These are phyloP conservation scores for Magallana angulata DNA, from an alignment of 1,140 invertebrate genomes.

Conservation along the genomic window DNA sequence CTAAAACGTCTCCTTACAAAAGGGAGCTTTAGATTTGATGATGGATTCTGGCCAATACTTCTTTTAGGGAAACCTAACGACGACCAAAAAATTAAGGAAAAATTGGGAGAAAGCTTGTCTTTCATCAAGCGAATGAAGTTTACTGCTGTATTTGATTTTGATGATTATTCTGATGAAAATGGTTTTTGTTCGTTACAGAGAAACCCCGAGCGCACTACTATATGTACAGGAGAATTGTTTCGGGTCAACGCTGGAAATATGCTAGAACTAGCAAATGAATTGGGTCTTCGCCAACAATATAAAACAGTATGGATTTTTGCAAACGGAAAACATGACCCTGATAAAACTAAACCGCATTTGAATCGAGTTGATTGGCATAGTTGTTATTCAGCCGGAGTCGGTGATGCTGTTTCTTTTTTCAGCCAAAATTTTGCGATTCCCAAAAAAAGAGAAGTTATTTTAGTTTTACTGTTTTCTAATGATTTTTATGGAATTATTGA, in stretches of 20 bases:
- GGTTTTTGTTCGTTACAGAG: constrained; percentile 20
- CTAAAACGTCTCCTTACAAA: constrained; percentile 7
- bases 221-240: constrained; percentile 43
- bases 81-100: constrained; percentile 28
- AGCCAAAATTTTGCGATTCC: constrained; percentile 48
- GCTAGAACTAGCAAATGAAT: background rate
- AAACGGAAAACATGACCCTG: constrained; percentile 41
- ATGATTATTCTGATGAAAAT: constrained; percentile 39
- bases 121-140: constrained; percentile 40
- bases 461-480: constrained; percentile 50
- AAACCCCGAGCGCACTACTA: constrained; percentile 25
- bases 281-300: constrained; percentile 1
- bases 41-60: constrained; percentile 41
- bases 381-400: constrained; percentile 45
- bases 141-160: constrained; percentile 52
- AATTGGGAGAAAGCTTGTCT: constrained; percentile 25
- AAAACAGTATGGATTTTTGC: constrained; percentile 55
- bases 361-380: constrained; percentile 17
- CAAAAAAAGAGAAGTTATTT: constrained; percentile 38
- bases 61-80: constrained; percentile 39
- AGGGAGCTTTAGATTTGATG: constrained; percentile 25
- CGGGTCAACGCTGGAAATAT: background rate
- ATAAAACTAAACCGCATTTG: background rate
- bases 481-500: constrained; percentile 49
- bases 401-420: constrained; percentile 48